Percentiles rank a stretch among this genome's conserved stretches.
phyloP scores from a whole-genome alignment of 2,113 vertebrate species.

The Atlantisia rogersi region DNA sequence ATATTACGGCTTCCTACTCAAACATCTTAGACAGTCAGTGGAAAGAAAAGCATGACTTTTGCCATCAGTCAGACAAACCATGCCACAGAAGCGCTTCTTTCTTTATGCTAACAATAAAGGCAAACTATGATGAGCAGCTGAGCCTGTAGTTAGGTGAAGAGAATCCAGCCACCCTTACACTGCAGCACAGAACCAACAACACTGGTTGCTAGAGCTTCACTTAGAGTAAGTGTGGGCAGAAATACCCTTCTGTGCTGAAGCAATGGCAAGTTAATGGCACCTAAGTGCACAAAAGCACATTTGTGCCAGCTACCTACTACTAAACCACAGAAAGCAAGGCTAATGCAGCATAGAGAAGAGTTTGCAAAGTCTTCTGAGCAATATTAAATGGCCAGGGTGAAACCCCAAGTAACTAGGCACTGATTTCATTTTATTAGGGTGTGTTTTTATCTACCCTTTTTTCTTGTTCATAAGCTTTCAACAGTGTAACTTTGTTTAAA shows the following conservation, averaged over 20 bases:
- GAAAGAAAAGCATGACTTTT: neutral
- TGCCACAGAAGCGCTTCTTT: neutral
- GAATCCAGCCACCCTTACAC: neutral
- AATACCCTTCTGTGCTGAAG: neutral
- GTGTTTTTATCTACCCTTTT: neutral
- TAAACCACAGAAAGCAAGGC: neutral
- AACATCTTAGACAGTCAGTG: neutral
- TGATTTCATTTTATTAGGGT: neutral
- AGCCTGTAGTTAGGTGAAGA: neutral
- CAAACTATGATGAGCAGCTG: neutral
- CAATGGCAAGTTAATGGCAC: neutral
- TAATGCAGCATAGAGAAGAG: neutral
- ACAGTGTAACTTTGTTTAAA: neutral
- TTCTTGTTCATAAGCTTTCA: neutral
- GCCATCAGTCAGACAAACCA: neutral
- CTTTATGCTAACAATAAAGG: neutral
- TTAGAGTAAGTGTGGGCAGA: neutral
- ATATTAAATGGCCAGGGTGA: neutral
- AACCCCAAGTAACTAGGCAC: neutral
- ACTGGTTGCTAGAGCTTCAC: neutral
- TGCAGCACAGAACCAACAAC: rapidly evolving
- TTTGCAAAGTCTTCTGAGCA: neutral
- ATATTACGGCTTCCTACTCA: neutral
- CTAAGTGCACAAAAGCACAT: neutral
- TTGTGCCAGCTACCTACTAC: neutral